Conservation (phyloP, 2,888 invertebrate species). For the Auanema sp. region DNA sequence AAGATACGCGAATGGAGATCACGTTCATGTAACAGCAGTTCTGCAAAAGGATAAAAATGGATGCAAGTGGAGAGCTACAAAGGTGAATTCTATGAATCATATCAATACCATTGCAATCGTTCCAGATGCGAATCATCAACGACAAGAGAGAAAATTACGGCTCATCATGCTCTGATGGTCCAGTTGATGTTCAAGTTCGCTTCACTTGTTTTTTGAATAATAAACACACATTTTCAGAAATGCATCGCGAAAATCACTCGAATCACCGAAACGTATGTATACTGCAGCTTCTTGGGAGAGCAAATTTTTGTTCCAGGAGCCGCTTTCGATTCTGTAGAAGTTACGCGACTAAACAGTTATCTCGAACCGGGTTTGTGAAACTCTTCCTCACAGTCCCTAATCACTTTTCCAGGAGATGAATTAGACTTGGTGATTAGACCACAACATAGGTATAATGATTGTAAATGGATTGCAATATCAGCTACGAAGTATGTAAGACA, state of each 20-base stretch:
- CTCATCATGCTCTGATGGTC: too few relatives aligned
- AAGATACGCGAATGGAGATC: slow-evolving; percentile 12
- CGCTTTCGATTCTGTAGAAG: slow-evolving; percentile 15
- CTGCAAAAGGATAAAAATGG: slow-evolving; percentile 18
- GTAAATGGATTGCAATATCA: slow-evolving; percentile 15
- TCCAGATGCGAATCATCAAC: too few relatives aligned
- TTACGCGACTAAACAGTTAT: slow-evolving; percentile 9
- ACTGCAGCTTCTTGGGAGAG: neutral
- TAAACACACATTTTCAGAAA: too few relatives aligned
- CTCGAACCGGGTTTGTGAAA: neutral
- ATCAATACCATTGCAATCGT: too few relatives aligned
- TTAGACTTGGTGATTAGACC: slow-evolving; percentile 14
- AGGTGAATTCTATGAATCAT: slow-evolving; percentile 9
- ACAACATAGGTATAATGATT: slow-evolving; percentile 17
- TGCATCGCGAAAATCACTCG: too few relatives aligned
- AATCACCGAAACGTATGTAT: too few relatives aligned
- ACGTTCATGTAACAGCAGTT: slow-evolving; percentile 13
- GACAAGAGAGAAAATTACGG: too few relatives aligned
- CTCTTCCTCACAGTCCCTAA: neutral
- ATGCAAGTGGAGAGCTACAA: slow-evolving; percentile 13
- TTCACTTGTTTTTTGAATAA: too few relatives aligned
- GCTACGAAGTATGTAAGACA: slow-evolving; percentile 7
- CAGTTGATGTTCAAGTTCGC: too few relatives aligned
- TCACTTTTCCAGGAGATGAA: slow-evolving; percentile 2
- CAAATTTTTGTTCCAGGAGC: slow-evolving; percentile 26